Conservation (phyloP, 2,113 vertebrate genomes). For the Brachionichthys hirsutus region DNA sequence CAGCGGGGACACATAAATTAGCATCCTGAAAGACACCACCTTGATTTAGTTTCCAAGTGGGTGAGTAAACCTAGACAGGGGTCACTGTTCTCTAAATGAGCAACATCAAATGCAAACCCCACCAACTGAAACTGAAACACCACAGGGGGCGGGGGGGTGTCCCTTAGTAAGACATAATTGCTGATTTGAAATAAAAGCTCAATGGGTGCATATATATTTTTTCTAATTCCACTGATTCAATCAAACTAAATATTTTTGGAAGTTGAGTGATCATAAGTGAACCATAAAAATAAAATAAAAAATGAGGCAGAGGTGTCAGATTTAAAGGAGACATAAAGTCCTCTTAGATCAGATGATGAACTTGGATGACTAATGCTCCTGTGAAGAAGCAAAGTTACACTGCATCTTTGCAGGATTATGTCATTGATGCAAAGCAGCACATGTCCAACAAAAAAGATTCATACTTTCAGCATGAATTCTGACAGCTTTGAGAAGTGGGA, state of each 20-base stretch:
- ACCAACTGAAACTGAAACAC: slow-evolving; percentile 15
- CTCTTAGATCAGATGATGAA: neutral
- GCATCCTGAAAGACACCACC: slow-evolving; percentile 60
- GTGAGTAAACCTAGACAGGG: slow-evolving; percentile 56
- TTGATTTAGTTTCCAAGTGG: slow-evolving; percentile 64
- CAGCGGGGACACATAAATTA: slow-evolving; percentile 72
- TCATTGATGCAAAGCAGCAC: slow-evolving; percentile 30
- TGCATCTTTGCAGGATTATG: slow-evolving; percentile 16
- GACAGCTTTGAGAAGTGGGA: slow-evolving; percentile 30
- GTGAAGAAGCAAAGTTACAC: neutral
- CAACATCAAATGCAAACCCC: slow-evolving; percentile 54
- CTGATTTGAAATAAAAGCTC: slow-evolving; percentile 46
- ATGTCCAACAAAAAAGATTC: slow-evolving; percentile 19
- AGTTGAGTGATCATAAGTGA: slow-evolving; percentile 8
- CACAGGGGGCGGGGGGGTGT: slow-evolving; percentile 6
- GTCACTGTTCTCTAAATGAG: slow-evolving; percentile 63
- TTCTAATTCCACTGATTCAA: slow-evolving; percentile 1
- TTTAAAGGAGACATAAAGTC: too few species aligned
- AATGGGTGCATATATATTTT: slow-evolving; percentile 19
- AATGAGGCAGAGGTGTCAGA: neutral
- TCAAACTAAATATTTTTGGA: slow-evolving; percentile 22
- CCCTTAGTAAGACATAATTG: slow-evolving; percentile 26
- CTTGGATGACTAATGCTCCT: too few species aligned
- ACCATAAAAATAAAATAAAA: slow-evolving; percentile 18
- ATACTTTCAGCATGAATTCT: slow-evolving; percentile 38